Conservation (phyloP, 2,113 vertebrate genomes). For the Thamnaconus septentrionalis region DNA sequence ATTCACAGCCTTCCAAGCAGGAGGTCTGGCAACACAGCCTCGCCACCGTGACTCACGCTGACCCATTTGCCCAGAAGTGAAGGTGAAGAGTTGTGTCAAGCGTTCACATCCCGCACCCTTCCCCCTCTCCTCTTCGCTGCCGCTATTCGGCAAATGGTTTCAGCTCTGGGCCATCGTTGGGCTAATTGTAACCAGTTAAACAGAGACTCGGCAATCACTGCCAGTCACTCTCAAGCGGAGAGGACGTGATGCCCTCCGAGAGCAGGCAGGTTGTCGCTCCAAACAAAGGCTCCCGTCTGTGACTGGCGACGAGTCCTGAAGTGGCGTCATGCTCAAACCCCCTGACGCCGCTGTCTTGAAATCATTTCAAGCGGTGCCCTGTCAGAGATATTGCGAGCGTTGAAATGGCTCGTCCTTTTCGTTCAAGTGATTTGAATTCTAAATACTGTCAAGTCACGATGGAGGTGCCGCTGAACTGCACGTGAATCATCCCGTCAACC, state of each 20-base stretch:
- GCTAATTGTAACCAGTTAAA: constrained; percentile 52
- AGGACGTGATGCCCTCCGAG: constrained; percentile 45
- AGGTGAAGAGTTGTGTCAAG: constrained; percentile 16
- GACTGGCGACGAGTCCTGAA: constrained; percentile 29
- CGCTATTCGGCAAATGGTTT: constrained; percentile 11
- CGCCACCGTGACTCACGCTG: too few species aligned
- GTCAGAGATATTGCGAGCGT: not conserved
- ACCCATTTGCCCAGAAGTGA: not conserved
- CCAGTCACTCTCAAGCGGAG: constrained; percentile 38
- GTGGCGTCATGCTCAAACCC: constrained; percentile 14
- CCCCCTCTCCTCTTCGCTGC: constrained; percentile 15
- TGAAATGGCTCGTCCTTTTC: not conserved
- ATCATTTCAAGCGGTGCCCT: constrained; percentile 8
- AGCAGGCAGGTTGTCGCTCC: constrained; percentile 51
- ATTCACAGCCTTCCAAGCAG: too few species aligned
- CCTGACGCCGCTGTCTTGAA: constrained; percentile 30
- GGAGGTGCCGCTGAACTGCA: too few species aligned
- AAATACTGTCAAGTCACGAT: not conserved
- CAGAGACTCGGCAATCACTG: constrained; percentile 43
- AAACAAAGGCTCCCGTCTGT: constrained; percentile 23
- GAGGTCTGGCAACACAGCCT: too few species aligned
- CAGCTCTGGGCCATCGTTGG: constrained; percentile 19
- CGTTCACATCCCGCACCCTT: not conserved
- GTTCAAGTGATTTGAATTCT: not conserved
- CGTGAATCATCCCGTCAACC: constrained; percentile 10